phyloP scores from a whole-genome alignment of 1,140 invertebrate genomes.

The Drosophila setifemur region DNA sequence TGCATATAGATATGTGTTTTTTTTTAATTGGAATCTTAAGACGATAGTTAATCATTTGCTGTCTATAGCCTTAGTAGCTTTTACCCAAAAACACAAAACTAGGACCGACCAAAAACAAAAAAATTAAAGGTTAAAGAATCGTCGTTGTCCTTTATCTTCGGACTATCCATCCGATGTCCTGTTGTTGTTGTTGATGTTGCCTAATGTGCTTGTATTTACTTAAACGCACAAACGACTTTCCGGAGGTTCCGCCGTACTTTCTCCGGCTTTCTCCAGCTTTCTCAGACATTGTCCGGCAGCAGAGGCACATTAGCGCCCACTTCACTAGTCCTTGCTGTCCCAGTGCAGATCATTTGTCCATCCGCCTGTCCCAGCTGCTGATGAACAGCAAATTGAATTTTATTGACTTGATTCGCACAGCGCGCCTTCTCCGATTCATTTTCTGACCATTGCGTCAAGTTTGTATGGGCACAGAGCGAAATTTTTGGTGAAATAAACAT shows the following conservation, averaged over 20 bases:
- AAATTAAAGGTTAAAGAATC: neutral
- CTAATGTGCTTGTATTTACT: slow-evolving; percentile 58
- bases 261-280: neutral
- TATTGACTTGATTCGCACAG: slow-evolving; percentile 65
- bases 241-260: neutral
- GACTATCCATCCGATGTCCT: no score
- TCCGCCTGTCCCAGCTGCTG: slow-evolving; percentile 22
- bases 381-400: slow-evolving; percentile 77
- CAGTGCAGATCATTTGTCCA: no score
- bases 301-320: slow-evolving; percentile 29
- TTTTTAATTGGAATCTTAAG: no score
- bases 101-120: neutral
- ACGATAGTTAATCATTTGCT: no score
- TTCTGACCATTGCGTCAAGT: slow-evolving; percentile 43
- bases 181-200: slow-evolving; percentile 36
- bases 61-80: no score
- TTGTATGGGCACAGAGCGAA: neutral
- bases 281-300: slow-evolving; percentile 8
- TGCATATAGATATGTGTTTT: no score
- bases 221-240: slow-evolving; percentile 50
- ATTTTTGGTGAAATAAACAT: no score
- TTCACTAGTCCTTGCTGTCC: neutral
- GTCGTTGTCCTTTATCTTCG: neutral
- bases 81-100: no score
- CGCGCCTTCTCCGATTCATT: slow-evolving; percentile 35